phyloP scores from a whole-genome alignment of 2,113 vertebrate species.

The Cyanocitta stelleri region DNA sequence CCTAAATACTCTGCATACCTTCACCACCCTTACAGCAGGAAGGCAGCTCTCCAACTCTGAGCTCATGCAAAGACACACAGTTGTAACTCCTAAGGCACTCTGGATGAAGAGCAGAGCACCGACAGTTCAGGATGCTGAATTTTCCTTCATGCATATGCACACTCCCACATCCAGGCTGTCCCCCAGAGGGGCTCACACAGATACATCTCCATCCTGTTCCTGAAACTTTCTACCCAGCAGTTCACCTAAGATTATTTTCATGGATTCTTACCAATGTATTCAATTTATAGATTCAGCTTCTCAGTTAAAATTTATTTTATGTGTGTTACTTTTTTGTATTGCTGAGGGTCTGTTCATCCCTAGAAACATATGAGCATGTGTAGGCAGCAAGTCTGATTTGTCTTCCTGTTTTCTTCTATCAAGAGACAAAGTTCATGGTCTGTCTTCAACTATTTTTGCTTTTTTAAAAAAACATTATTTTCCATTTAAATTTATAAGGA shows the following conservation, averaged over 20 bases:
- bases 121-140: not conserved
- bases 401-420: not conserved
- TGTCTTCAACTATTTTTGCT: not conserved
- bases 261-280: not conserved
- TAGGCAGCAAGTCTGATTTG: not conserved
- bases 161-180: not conserved
- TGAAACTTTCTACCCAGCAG: not conserved
- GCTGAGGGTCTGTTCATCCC: not conserved
- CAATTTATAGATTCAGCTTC: not conserved
- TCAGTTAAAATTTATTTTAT: not conserved
- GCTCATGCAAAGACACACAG: not conserved
- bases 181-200: not conserved
- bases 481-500: not conserved
- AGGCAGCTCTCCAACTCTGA: slow-evolving; percentile 11
- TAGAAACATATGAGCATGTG: not conserved
- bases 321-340: not conserved
- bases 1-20: slow-evolving; percentile 29
- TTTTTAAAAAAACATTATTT: not conserved
- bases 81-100: not conserved
- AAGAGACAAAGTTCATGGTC: not conserved
- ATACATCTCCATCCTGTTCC: not conserved
- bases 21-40: not conserved
- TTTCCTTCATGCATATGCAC: not conserved
- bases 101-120: not conserved
- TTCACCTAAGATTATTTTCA: not conserved